Conservation (phyloP, 2,797 vertebrate genomes). For the Bradypodion pumilum region DNA sequence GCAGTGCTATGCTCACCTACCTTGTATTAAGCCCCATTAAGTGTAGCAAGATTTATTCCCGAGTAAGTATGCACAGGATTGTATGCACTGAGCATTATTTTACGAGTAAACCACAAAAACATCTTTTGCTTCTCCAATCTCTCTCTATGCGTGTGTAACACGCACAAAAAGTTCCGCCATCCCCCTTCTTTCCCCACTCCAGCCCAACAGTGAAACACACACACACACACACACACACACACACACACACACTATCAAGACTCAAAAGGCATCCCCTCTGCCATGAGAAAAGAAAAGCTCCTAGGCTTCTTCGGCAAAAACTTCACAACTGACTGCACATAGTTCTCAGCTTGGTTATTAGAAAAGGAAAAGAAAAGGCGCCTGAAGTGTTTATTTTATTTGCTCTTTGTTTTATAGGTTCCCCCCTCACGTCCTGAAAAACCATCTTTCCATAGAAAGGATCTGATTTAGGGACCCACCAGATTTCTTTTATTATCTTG, state of each 20-base stretch:
- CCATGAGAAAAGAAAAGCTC: constrained; percentile 69
- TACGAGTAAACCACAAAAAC: constrained; percentile 50
- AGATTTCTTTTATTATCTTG: neutral
- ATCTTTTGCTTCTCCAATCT: constrained; percentile 26
- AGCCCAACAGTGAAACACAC: constrained; percentile 59
- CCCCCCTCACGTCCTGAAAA: rapidly evolving
- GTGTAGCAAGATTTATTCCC: constrained; percentile 2
- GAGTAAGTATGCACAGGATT: neutral
- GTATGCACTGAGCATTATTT: constrained; percentile 16
- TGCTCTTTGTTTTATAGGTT: constrained; percentile 57
- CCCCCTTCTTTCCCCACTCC: constrained; percentile 11
- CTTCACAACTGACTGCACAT: constrained; percentile 71
- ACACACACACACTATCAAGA: constrained; percentile 61
- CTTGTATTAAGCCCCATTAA: constrained; percentile 4
- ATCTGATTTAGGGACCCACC: rapidly evolving
- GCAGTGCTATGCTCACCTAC: neutral
- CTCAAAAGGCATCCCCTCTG: constrained; percentile 64
- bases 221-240: constrained; percentile 60
- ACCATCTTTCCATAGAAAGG: neutral
- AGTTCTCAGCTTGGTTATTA: constrained; percentile 65
- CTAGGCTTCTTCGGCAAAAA: constrained; percentile 65
- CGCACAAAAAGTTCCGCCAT: constrained; percentile 37
- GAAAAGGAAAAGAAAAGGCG: constrained; percentile 66
- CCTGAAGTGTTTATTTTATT: constrained; percentile 57
- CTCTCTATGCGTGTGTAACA: constrained; percentile 6